phyloP scores from a whole-genome alignment of 2,888 invertebrate genomes.

The Iphiclides podalirius region DNA sequence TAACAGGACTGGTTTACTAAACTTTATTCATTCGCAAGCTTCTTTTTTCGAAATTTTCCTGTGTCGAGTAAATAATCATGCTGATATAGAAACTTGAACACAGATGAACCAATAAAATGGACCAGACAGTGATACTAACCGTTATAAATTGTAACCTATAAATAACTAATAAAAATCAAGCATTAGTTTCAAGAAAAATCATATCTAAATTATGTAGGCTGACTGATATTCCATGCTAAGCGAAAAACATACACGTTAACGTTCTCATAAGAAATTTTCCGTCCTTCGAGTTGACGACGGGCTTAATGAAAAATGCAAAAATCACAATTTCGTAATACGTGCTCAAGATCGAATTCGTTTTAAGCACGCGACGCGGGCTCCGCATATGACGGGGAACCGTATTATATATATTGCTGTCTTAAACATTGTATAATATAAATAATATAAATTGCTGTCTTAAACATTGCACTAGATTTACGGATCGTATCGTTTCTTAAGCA shows the following conservation, averaged over 20 bases:
- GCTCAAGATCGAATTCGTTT: slow-evolving; percentile 24
- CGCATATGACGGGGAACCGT: slow-evolving; percentile 4
- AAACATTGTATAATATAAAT: slow-evolving; percentile 2
- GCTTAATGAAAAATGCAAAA: slow-evolving; percentile 22
- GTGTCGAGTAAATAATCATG: too few species aligned
- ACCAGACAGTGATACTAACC: too few species aligned
- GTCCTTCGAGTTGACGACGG: slow-evolving; percentile 4
- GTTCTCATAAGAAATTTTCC: slow-evolving; percentile 9
- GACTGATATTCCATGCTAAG: slow-evolving; percentile 2
- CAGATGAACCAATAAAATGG: too few species aligned
- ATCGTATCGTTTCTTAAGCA: neutral
- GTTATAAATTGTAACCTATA: too few species aligned
- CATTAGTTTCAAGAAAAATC: too few species aligned
- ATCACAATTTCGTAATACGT: slow-evolving; percentile 21
- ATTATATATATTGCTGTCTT: slow-evolving; percentile 11
- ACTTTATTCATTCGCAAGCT: too few species aligned
- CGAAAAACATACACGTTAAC: slow-evolving; percentile 1
- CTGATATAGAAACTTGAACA: too few species aligned
- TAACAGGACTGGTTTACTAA: too few species aligned
- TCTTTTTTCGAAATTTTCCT: too few species aligned
- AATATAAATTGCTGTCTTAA: slow-evolving; percentile 4
- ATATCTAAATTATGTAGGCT: too few species aligned
- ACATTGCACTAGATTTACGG: slow-evolving; percentile 4
- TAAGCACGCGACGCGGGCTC: slow-evolving; percentile 10
- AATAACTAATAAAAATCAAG: too few species aligned